These are phyloP conservation scores for Tetranychus urticae DNA, from an alignment of 1,140 invertebrate species.

Conservation along the genomic window DNA sequence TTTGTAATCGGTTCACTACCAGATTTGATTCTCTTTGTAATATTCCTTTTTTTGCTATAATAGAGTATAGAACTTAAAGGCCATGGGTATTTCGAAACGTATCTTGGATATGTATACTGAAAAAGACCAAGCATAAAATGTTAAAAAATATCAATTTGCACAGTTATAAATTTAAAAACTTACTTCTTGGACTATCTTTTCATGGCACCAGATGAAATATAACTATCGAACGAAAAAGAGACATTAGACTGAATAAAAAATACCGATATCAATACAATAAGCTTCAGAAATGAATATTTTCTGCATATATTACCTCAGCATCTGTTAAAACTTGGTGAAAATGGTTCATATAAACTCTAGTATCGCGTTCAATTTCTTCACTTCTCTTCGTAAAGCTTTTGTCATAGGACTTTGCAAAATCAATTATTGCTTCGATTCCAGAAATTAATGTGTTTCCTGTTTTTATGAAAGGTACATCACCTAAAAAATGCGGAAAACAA, in stretches of 20 bases:
- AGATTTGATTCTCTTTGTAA: too few relatives aligned
- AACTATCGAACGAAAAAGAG: conserved; percentile 25
- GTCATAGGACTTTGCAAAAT: conserved; percentile 46
- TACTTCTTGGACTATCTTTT: conserved; percentile 37
- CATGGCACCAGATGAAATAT: conserved; percentile 65
- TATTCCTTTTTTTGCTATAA: too few relatives aligned
- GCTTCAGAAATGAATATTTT: too few relatives aligned
- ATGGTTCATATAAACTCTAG: neutral
- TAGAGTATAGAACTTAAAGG: too few relatives aligned
- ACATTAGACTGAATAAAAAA: too few relatives aligned
- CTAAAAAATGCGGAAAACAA: conserved; percentile 18
- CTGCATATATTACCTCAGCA: conserved; percentile 35
- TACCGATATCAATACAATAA: too few relatives aligned
- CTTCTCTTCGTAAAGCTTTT: conserved; percentile 24
- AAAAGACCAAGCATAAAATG: too few relatives aligned
- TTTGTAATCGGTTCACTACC: too few relatives aligned
- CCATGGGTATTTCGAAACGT: too few relatives aligned
- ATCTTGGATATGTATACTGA: too few relatives aligned
- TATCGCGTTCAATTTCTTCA: neutral
- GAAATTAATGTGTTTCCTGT: conserved; percentile 63
- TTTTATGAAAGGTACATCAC: conserved; percentile 69
- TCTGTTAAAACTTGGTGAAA: conserved; percentile 22
- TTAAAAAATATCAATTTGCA: too few relatives aligned
- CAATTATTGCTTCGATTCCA: conserved; percentile 71
- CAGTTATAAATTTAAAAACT: neutral